Evolutionary conservation across 2,797 vertebrate genomes (phyloP).

Genomic region (Mareca strepera): DNA sequence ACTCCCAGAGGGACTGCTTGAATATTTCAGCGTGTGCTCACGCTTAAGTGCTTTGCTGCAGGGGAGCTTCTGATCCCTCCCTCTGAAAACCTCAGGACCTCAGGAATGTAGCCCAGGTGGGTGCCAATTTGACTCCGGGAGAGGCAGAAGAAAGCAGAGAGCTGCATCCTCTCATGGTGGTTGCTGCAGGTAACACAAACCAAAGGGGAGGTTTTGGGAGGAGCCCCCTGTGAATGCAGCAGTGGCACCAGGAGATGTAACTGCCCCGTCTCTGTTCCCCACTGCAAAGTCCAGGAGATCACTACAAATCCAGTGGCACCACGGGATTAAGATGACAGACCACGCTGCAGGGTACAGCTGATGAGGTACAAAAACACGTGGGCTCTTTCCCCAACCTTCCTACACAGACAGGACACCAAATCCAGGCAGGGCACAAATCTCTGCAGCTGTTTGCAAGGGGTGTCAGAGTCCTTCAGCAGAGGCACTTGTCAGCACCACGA

Average conservation of each 20-base stretch:
- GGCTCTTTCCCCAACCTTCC: background rate
- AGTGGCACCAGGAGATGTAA: fast-evolving
- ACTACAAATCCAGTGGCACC: background rate
- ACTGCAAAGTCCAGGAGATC: background rate
- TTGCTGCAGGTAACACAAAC: background rate
- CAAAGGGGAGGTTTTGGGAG: background rate
- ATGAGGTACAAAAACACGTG: fast-evolving
- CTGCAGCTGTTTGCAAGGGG: background rate
- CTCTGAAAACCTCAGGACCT: background rate
- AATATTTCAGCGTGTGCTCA: background rate
- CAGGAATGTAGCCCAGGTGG: background rate
- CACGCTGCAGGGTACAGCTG: background rate
- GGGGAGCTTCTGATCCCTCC: background rate
- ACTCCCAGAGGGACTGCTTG: background rate
- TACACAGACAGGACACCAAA: background rate
- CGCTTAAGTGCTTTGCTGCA: background rate
- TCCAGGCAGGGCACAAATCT: fast-evolving
- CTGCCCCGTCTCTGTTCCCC: fast-evolving
- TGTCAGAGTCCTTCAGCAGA: background rate
- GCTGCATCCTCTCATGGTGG: background rate
- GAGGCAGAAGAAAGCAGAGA: background rate
- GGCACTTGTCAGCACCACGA: background rate
- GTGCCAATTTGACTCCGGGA: background rate
- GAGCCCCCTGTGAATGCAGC: background rate
- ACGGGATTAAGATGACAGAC: background rate